Base-by-base conservation (phyloP, 2,113 vertebrate genomes). In the Tretioscincus oriximinensis region DNA sequence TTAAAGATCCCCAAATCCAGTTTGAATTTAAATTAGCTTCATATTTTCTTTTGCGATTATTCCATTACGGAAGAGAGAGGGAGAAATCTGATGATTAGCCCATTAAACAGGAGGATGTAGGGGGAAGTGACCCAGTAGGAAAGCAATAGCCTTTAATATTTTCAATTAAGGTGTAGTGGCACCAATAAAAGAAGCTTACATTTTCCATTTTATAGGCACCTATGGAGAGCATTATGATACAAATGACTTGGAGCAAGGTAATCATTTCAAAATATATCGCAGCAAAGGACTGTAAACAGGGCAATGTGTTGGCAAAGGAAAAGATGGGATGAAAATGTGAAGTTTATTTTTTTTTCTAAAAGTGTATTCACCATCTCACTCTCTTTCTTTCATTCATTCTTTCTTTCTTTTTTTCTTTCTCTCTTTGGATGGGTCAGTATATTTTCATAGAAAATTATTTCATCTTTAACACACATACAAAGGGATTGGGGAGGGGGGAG, bases 141-240 rank as follows among this genome's bases (percentile, higher is more conserved):
- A 82, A 94, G 92, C 91, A 93, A 94, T 92, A 93, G 91, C 90
- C 89, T 92, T 94, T 94, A 94, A 95, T 94, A 95, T 94, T 96
- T 95, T 95, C 93, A 95, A 95, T 96, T 95, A 96, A 94, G 93
- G 94, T 94, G 94, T 93, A 96, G 90, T 93, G 90, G 90, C 84
- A 91, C 94, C 92, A 94, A 95, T 95, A 95, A 94, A 95, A 95
- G 90, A 85, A 79, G 91, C 91, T 94, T 95, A 95, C 92, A 94
- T 93, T 95, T 95, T 95, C 92, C 92, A 95, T 95, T 95, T 81
- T 95, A 95, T 93, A 89, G 90, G 93, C 92, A 95, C 93, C 95
- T 95, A 94, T 94, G 93, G 94, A 95, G 94, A 93, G 83, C 89
- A 92, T 95, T 94, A 95, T 93, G 93, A 94, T 93, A 95, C 90